phyloP scores from a whole-genome alignment of 2,113 vertebrate species.

The Percopsis transmontana region DNA sequence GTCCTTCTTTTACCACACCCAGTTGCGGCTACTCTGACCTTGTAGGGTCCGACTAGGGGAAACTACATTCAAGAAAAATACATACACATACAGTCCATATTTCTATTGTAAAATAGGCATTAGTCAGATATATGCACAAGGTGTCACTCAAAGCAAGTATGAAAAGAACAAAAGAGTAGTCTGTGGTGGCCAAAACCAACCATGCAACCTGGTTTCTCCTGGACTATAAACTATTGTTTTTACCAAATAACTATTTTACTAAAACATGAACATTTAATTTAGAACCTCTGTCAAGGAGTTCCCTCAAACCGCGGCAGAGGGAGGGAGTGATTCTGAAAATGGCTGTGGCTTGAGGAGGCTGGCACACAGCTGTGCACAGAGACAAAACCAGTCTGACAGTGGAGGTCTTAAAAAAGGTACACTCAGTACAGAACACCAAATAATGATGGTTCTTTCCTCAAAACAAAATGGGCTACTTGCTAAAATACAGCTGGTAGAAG shows the following conservation, averaged over 20 bases:
- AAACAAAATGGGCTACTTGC: neutral
- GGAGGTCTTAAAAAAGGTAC: neutral
- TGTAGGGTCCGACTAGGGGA: too few species aligned
- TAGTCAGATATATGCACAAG: too few species aligned
- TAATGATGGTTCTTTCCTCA: conserved; percentile 4
- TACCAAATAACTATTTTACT: neutral
- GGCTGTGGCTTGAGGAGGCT: conserved; percentile 59
- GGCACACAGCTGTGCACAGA: conserved; percentile 55
- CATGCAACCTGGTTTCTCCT: conserved; percentile 9
- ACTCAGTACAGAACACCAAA: too few species aligned
- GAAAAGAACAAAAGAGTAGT: neutral
- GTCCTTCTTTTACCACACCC: neutral
- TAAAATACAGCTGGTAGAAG: conserved; percentile 11
- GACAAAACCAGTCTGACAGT: conserved; percentile 17
- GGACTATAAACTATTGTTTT: neutral
- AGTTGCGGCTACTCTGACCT: neutral
- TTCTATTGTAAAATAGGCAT: neutral
- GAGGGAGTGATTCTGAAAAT: conserved; percentile 58
- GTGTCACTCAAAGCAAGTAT: neutral
- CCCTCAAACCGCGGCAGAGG: conserved; percentile 41
- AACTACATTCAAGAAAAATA: neutral
- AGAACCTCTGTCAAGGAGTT: conserved; percentile 31
- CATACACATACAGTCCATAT: neutral
- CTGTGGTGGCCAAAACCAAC: neutral
- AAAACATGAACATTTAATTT: conserved; percentile 13